Evolutionary conservation across 2,113 vertebrate species (phyloP).

Genomic region (Leptodactylus fuscus): DNA sequence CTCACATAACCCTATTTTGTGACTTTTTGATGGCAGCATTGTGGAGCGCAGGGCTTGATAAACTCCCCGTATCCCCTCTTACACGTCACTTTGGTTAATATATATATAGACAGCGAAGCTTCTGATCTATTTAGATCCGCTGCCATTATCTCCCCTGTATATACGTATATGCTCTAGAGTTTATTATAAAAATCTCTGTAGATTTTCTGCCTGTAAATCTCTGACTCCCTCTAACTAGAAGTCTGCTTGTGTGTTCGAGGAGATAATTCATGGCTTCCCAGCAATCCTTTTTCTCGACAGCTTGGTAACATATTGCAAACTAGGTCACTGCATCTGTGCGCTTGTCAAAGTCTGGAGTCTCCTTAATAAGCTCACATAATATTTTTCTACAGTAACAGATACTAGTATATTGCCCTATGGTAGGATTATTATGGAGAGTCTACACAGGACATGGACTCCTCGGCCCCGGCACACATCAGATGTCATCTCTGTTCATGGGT

Average conservation of each 20-base stretch:
- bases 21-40: too few species aligned
- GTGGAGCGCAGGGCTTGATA: too few species aligned
- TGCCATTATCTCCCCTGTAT: background rate
- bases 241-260: background rate
- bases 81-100: background rate
- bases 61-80: too few species aligned
- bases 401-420: background rate
- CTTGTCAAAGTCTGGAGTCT: background rate
- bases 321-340: slow-evolving; percentile 4
- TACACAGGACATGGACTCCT: background rate
- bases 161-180: background rate
- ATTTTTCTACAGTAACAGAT: background rate
- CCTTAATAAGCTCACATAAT: background rate
- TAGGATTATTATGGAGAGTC: background rate
- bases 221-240: background rate
- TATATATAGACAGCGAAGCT: background rate
- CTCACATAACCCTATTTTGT: too few species aligned
- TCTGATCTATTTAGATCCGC: background rate
- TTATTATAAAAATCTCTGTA: background rate
- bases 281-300: background rate
- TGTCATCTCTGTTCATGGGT: background rate
- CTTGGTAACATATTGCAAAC: background rate
- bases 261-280: slow-evolving; percentile 2
- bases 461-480: background rate
- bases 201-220: background rate